phyloP scores from a whole-genome alignment of 2,888 invertebrate genomes.

The Autographa pulchrina region DNA sequence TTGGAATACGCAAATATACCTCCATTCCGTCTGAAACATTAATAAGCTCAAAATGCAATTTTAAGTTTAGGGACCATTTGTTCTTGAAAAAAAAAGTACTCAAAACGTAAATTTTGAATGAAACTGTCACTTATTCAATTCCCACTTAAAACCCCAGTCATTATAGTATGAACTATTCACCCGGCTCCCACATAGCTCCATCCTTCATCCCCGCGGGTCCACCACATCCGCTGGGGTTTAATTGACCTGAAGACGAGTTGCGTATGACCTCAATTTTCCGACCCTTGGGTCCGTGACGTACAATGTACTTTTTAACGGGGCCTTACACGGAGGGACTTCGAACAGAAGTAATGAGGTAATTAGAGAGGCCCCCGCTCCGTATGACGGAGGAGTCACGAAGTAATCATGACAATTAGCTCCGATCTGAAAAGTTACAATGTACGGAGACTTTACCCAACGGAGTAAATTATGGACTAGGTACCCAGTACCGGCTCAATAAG shows the following conservation, averaged over 20 bases:
- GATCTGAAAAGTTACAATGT: conserved; percentile 5
- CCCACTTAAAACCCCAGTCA: not conserved
- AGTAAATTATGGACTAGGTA: too few species aligned
- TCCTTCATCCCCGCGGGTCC: conserved; percentile 39
- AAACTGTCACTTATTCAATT: not conserved
- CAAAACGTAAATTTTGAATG: not conserved
- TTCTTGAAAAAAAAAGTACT: not conserved
- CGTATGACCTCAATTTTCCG: conserved; percentile 77
- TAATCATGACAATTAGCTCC: conserved; percentile 34
- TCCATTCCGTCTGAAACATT: too few species aligned
- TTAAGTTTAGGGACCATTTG: too few species aligned
- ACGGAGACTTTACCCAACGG: too few species aligned
- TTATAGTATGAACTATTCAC: not conserved
- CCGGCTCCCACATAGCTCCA: conserved; percentile 30
- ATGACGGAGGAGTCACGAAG: conserved; percentile 13
- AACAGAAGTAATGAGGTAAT: conserved; percentile 46
- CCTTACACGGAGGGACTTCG: conserved; percentile 23
- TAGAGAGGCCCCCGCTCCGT: conserved; percentile 19
- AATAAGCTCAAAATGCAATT: too few species aligned
- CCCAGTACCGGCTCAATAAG: too few species aligned
- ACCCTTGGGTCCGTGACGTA: conserved; percentile 65
- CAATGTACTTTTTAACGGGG: conserved; percentile 68
- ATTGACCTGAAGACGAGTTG: conserved; percentile 77
- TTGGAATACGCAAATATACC: too few species aligned
- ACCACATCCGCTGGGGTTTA: conserved; percentile 67